These are phyloP conservation scores for Sipha flava DNA, from an alignment of 1,140 invertebrate genomes.

Conservation along the genomic window DNA sequence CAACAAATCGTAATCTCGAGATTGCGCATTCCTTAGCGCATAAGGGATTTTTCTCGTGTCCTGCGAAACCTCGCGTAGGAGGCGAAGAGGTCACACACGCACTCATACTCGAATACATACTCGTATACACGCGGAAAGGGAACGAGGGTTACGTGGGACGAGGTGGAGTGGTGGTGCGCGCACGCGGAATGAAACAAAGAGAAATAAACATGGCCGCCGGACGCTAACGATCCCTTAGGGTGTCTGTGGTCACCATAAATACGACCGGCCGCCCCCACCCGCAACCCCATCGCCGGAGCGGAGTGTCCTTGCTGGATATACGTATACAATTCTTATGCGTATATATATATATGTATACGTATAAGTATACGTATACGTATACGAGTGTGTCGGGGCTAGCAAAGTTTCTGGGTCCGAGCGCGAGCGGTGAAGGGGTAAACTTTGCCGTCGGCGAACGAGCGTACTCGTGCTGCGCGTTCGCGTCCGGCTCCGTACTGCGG, in stretches of 20 bases:
- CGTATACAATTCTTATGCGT: no score
- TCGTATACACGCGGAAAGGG: background rate
- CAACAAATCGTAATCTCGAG: no score
- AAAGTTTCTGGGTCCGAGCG: slow-evolving; percentile 23
- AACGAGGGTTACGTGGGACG: background rate
- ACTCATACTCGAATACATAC: no score
- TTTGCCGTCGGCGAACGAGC: background rate
- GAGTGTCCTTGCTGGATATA: background rate
- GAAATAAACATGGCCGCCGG: slow-evolving; percentile 32
- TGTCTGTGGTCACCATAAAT: slow-evolving; percentile 29
- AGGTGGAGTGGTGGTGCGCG: background rate
- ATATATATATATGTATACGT: no score
- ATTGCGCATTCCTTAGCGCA: no score
- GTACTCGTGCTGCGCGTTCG: background rate
- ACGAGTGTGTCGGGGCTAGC: background rate
- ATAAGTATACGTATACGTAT: no score
- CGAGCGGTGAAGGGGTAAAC: background rate
- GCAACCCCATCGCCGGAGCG: background rate
- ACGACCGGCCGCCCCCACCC: background rate
- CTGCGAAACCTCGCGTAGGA: no score
- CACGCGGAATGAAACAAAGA: slow-evolving; percentile 6
- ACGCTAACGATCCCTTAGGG: slow-evolving; percentile 31
- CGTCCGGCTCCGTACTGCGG: background rate
- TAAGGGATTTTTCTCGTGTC: no score
- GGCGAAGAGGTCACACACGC: no score